Percentiles rank a stretch among this genome's conserved stretches.
Conservation (phyloP, 2,797 vertebrate genomes). For the Philypnodon macrostomus region DNA sequence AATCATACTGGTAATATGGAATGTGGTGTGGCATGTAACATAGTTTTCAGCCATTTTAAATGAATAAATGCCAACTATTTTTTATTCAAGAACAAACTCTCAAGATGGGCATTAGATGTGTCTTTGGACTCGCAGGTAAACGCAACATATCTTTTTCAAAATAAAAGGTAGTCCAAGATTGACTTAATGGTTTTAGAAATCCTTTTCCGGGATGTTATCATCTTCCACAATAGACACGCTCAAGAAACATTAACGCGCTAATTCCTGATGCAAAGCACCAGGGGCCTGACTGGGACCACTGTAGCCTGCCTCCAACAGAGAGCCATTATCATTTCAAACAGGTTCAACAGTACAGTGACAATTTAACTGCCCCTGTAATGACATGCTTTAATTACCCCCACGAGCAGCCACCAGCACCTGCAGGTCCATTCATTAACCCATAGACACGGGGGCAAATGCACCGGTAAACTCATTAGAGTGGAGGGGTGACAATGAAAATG, state of each 20-base stretch:
- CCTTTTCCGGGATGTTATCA: constrained; percentile 19
- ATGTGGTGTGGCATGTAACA: no score
- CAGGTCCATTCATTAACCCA: constrained; percentile 66
- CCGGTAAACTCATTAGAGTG: constrained; percentile 4
- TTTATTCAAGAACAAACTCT: no score
- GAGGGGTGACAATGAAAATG: constrained; percentile 11
- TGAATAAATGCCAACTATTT: no score
- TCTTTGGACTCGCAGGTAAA: no score
- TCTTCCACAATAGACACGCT: constrained; percentile 27
- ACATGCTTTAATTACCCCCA: constrained; percentile 81
- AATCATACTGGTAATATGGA: no score
- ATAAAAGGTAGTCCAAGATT: background rate
- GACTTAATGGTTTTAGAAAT: constrained; percentile 6
- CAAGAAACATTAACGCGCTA: constrained; percentile 49
- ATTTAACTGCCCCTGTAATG: constrained; percentile 83
- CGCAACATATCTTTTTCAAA: background rate
- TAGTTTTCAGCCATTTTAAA: no score
- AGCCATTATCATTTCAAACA: constrained; percentile 85
- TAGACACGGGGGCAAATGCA: constrained; percentile 24
- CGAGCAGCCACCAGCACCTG: constrained; percentile 74
- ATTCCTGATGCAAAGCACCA: constrained; percentile 51
- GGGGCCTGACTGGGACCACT: constrained; percentile 35
- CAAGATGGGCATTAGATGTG: no score
- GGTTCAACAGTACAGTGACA: constrained; percentile 80
- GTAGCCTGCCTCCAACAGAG: constrained; percentile 62